phyloP scores from a whole-genome alignment of 2,888 invertebrate species.

The Hyposoter dolosus region DNA sequence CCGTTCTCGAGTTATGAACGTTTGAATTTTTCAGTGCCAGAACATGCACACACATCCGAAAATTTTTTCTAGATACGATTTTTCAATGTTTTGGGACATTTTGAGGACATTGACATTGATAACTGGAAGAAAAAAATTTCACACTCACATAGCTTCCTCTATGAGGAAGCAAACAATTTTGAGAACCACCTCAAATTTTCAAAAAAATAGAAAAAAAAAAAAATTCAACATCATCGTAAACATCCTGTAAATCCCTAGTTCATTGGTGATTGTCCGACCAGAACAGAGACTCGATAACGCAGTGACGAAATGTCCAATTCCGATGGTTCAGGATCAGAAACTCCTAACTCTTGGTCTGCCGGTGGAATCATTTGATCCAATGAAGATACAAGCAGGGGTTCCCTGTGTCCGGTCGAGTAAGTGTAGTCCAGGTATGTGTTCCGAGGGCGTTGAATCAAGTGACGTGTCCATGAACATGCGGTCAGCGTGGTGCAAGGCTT shows the following conservation, averaged over 20 bases:
- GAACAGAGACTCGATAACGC: background rate
- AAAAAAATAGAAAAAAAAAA: background rate
- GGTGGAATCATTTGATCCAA: slow-evolving; percentile 7
- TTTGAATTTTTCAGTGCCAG: too few species aligned
- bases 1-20: too few species aligned
- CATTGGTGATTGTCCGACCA: background rate
- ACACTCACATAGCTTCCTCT: too few species aligned
- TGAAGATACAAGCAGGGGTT: background rate
- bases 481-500: slow-evolving; percentile 23
- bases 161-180: too few species aligned
- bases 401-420: slow-evolving; percentile 17
- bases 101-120: too few species aligned
- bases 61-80: too few species aligned
- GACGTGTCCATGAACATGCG: slow-evolving; percentile 37
- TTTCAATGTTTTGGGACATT: too few species aligned
- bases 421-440: slow-evolving; percentile 26
- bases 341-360: background rate
- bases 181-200: too few species aligned
- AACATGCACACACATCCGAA: too few species aligned
- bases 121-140: too few species aligned
- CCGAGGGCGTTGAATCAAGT: slow-evolving; percentile 42
- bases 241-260: background rate
- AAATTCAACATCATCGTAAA: background rate
- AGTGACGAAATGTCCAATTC: slow-evolving; percentile 14
- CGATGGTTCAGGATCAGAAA: background rate